Evolutionary conservation across 2,113 vertebrate species (phyloP).

Genomic region (Saguinus imperator): DNA sequence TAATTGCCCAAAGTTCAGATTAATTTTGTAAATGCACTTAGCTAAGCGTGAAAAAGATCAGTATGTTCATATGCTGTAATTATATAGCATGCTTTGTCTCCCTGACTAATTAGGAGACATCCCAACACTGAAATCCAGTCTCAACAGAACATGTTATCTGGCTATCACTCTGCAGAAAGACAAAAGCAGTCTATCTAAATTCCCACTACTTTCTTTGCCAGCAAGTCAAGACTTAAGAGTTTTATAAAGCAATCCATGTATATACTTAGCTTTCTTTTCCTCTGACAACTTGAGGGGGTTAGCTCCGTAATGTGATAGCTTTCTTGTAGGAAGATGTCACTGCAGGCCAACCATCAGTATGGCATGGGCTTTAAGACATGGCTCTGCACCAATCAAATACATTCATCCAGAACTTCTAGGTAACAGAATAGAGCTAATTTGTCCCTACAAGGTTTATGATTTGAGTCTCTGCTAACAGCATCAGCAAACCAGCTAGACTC

Average conservation of each 20-base stretch:
- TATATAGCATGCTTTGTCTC: neutral
- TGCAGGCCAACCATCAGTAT: neutral
- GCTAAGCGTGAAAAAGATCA: conserved; percentile 22
- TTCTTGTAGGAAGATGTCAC: conserved; percentile 8
- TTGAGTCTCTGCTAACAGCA: neutral
- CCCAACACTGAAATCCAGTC: conserved; percentile 34
- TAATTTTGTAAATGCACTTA: conserved; percentile 8
- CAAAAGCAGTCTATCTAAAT: neutral
- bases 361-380: neutral
- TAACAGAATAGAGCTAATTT: conserved; percentile 21
- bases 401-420: neutral
- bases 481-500: neutral
- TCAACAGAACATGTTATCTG: neutral
- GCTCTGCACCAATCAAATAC: neutral
- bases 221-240: neutral
- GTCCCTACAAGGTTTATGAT: neutral
- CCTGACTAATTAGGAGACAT: conserved; percentile 18
- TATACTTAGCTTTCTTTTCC: neutral
- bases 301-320: neutral
- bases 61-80: neutral
- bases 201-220: neutral
- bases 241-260: neutral
- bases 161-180: conserved; percentile 1
- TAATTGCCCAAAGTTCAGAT: conserved; percentile 36
- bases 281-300: neutral